A percentile compares a stretch with the other conserved stretches of the same genome.
phyloP scores from a whole-genome alignment of 2,113 vertebrate genomes.

The Columba janthina region DNA sequence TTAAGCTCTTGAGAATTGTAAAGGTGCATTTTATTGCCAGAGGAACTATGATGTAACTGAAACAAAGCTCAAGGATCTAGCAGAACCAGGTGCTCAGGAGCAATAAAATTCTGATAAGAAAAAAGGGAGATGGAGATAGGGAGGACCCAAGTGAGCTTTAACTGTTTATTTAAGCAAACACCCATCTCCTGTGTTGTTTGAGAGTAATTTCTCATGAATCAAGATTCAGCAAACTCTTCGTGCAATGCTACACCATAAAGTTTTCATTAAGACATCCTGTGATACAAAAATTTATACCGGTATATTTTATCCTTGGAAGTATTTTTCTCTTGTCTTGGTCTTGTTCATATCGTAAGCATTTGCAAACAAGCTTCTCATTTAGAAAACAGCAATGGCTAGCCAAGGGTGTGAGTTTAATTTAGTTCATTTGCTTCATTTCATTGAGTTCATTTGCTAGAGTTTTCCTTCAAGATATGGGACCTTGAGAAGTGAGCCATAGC shows the following conservation, averaged over 20 bases:
- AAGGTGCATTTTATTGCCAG: background rate
- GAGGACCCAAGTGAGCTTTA: background rate
- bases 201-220: background rate
- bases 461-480: slow-evolving; percentile 40
- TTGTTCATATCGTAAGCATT: background rate
- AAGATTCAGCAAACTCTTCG: background rate
- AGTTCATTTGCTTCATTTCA: background rate
- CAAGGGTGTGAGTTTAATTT: background rate
- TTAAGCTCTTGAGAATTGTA: background rate
- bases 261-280: background rate
- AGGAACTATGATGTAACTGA: background rate
- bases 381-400: slow-evolving; percentile 7
- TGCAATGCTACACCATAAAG: background rate
- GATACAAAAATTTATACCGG: background rate
- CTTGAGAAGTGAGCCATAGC: slow-evolving; percentile 42
- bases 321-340: background rate
- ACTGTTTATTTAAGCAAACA: background rate
- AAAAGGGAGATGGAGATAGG: background rate
- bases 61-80: background rate
- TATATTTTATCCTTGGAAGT: background rate
- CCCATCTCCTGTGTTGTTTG: background rate
- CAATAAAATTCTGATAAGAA: background rate
- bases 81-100: background rate
- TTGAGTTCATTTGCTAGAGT: slow-evolving; percentile 47
- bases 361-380: background rate